These are phyloP conservation scores for Dipodomys spectabilis DNA, from an alignment of 2,113 vertebrate species.

Conservation along the genomic window DNA sequence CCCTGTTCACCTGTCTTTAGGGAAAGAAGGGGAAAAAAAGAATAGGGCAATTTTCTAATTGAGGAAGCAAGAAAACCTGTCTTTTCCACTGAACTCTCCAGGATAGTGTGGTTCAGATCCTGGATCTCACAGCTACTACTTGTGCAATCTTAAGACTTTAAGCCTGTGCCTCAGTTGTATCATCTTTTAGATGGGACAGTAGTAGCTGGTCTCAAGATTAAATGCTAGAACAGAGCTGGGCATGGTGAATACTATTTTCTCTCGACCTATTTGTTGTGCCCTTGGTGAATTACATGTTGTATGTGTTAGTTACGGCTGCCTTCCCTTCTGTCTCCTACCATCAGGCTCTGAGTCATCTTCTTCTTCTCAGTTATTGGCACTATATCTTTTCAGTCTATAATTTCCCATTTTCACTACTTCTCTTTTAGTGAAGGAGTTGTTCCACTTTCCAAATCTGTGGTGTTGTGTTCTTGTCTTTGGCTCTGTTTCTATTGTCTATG, in stretches of 20 bases:
- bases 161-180: background rate
- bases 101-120: background rate
- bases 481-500: background rate
- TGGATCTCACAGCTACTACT: background rate
- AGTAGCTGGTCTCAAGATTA: background rate
- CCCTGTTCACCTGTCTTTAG: background rate
- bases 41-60: background rate
- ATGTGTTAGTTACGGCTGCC: background rate
- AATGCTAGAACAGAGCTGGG: background rate
- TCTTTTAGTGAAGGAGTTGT: background rate
- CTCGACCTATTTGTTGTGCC: background rate
- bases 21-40: background rate
- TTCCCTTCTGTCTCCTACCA: background rate
- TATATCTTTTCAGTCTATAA: background rate
- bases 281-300: background rate
- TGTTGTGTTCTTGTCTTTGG: background rate
- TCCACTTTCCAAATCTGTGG: background rate
- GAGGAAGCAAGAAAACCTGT: background rate
- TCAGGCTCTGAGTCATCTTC: background rate
- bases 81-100: background rate
- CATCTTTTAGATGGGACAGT: background rate
- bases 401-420: background rate
- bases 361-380: background rate
- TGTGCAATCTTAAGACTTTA: background rate
- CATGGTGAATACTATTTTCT: background rate